Base-by-base conservation (phyloP, 2,797 vertebrate species). In the Enteromius mattozi region DNA sequence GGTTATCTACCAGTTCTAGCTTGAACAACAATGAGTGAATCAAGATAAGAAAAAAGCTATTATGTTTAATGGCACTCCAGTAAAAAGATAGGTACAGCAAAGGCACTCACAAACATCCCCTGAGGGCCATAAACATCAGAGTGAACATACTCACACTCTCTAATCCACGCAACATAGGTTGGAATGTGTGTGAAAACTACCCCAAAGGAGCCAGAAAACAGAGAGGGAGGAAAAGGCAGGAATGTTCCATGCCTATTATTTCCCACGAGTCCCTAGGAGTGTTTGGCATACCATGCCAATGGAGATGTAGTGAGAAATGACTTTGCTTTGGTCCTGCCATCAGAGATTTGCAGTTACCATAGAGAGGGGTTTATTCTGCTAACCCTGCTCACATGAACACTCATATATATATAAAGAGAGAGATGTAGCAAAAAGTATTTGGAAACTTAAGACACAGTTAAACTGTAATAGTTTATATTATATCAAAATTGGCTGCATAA, bases 221-320 rank as follows among this genome's bases (percentile, higher is more conserved):
- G 70, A 79, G 77, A 83, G 83, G 80, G 88, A 88, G 86, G 78
- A 86, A 85, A 83, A 84, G 78, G 51, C 49, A 88, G 87, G 90
- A 92, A 93, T 92, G 89, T 90, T 88, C 88, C 68, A 87, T 84
- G 71, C 88, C 89, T 90, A 84, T 85, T 88, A 82, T 85, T 90
- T 92, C 89, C 89, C 89, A 91, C 56, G 69, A 90, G 66, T 80
- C 88, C 82, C 51, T 89, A 80, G 74, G 71, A 84, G 85, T 71
- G 45, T 88, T 86, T 81, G 75, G 72, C 85, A 86, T 47, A 40
- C 40, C 59, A 77, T 88, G 61, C 59, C 74, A 80, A 66, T 3
- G 30, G 54, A 68, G 74, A 49, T 81, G 65, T 61, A 68, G 84
- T 74, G 74, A 65, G 47, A 82, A 84, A 81, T 56, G 61, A 56